Evolutionary conservation across 2,113 vertebrate species (phyloP).

Genomic region (Camarhynchus parvulus): DNA sequence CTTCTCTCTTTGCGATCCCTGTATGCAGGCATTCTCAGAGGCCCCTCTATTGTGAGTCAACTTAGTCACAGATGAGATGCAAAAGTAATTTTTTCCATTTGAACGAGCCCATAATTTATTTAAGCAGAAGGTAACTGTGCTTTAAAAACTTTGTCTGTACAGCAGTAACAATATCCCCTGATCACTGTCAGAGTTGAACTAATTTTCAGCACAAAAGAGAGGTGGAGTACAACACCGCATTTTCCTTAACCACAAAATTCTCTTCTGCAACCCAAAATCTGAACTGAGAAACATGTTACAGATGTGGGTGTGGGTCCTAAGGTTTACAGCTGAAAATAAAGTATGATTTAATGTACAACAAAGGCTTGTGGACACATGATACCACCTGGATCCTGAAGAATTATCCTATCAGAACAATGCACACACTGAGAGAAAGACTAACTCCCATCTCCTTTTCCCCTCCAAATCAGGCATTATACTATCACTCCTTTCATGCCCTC

Average conservation of each 20-base stretch:
- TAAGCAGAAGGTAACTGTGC: not conserved
- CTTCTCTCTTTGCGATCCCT: not conserved
- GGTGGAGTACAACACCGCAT: not conserved
- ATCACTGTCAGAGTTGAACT: not conserved
- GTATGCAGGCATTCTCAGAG: not conserved
- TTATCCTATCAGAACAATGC: not conserved
- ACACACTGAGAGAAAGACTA: not conserved
- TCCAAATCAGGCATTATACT: not conserved
- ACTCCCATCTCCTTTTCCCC: not conserved
- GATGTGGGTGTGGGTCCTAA: slow-evolving; percentile 4
- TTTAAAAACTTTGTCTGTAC: not conserved
- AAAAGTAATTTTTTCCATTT: not conserved
- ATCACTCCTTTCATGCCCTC: slow-evolving; percentile 7
- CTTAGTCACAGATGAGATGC: not conserved
- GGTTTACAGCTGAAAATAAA: not conserved
- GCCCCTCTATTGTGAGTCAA: not conserved
- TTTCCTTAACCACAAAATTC: not conserved
- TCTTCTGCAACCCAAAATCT: not conserved
- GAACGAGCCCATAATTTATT: slow-evolving; percentile 11
- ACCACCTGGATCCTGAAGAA: not conserved
- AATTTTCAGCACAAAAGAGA: not conserved
- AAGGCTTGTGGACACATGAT: not conserved
- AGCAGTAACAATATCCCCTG: not conserved
- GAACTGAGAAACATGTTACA: not conserved
- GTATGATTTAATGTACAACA: not conserved